phyloP scores from a whole-genome alignment of 2,113 vertebrate species.

The Acanthochromis polyacanthus region DNA sequence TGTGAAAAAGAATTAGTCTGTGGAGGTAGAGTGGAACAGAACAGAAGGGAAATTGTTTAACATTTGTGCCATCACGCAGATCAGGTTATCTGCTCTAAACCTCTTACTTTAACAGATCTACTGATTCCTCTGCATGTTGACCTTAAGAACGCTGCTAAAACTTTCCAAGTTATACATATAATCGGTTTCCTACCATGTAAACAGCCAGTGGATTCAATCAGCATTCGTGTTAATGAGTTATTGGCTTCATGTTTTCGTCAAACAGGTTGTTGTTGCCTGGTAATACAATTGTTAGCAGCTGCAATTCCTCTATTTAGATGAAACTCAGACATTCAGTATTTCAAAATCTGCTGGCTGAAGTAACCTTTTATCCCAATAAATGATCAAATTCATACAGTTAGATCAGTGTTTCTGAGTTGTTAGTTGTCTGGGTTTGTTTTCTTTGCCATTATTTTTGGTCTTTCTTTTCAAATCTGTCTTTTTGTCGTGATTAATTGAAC shows the following conservation, averaged over 20 bases:
- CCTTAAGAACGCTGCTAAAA: neutral
- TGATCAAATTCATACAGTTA: neutral
- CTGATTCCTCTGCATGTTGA: constrained; percentile 1
- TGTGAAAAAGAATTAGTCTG: neutral
- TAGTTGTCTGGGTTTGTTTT: neutral
- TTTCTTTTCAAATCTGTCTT: neutral
- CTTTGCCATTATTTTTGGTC: neutral
- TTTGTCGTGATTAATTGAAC: neutral
- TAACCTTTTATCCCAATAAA: neutral
- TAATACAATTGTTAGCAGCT: constrained; percentile 11
- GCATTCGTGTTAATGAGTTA: neutral
- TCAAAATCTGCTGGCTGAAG: constrained; percentile 5
- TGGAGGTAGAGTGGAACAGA: no score
- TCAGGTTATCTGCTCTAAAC: neutral
- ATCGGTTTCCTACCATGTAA: neutral
- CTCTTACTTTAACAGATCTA: neutral
- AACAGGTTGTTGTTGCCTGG: constrained; percentile 9
- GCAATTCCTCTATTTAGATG: neutral
- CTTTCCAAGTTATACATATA: neutral
- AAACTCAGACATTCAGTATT: neutral
- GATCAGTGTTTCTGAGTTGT: neutral
- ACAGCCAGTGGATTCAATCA: neutral
- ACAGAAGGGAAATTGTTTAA: constrained; percentile 1
- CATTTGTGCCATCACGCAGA: neutral
- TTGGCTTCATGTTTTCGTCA: neutral